phyloP scores from a whole-genome alignment of 1,140 invertebrate genomes.

The Lepidurus apus region DNA sequence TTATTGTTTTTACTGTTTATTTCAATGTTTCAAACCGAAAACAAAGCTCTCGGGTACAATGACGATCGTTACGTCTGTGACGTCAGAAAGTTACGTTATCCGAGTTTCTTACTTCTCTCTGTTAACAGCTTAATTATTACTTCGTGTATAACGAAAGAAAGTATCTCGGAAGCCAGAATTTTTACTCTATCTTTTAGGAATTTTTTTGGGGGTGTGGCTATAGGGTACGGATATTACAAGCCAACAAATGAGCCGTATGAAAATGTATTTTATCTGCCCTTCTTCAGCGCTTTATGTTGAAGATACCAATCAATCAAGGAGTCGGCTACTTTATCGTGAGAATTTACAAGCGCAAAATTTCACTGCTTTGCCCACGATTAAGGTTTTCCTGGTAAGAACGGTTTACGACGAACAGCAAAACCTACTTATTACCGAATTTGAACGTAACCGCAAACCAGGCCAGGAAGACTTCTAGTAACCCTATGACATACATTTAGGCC shows the following conservation, averaged over 20 bases:
- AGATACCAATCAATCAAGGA: conserved; percentile 4
- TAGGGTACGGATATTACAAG: not conserved
- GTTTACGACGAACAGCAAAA: not conserved
- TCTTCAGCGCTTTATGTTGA: not conserved
- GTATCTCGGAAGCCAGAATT: no score
- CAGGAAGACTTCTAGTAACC: not conserved
- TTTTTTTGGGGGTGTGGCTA: no score
- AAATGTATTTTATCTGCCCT: not conserved
- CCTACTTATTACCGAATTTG: not conserved
- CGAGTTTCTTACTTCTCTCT: no score
- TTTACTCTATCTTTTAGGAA: no score
- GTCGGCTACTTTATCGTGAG: not conserved
- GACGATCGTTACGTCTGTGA: not conserved
- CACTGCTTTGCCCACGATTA: not conserved
- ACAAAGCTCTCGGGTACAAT: not conserved
- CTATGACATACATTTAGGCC: not conserved
- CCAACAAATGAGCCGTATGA: not conserved
- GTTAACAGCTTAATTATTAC: no score
- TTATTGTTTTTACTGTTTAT: no score
- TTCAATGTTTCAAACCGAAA: not conserved
- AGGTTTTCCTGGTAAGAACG: not conserved
- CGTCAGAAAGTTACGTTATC: no score
- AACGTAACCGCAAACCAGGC: not conserved
- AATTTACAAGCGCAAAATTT: not conserved
- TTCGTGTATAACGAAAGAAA: no score